phyloP scores from a whole-genome alignment of 2,797 vertebrate species.

The Heteromormyrus szaboi region DNA sequence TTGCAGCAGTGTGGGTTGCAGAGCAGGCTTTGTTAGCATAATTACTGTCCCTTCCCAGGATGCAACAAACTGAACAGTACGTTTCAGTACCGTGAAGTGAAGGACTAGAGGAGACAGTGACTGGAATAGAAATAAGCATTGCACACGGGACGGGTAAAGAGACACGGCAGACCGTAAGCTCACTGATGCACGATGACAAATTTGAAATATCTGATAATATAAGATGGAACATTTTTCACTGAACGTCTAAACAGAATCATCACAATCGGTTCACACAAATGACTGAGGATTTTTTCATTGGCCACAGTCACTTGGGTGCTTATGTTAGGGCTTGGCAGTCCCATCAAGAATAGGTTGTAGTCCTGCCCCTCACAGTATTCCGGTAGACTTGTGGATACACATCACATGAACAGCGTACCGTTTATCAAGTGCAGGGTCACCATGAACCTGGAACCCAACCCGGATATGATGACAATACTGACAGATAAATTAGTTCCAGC shows the following conservation, averaged over 20 bases:
- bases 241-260: not conserved
- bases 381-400: not conserved
- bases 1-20: not conserved
- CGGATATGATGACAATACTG: not conserved
- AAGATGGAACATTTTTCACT: not conserved
- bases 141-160: not conserved
- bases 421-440: not conserved
- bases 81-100: not conserved
- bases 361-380: not conserved
- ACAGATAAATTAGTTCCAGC: not conserved
- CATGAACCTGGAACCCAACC: not conserved
- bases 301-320: not conserved
- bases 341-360: not conserved
- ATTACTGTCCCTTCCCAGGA: slow-evolving; percentile 11
- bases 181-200: not conserved
- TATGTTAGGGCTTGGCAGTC: not conserved
- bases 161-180: not conserved
- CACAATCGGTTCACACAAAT: not conserved
- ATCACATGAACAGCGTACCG: not conserved
- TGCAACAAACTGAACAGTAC: not conserved
- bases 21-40: not conserved
- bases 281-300: not conserved
- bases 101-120: not conserved
- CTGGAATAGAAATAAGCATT: not conserved
- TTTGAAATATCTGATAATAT: not conserved